A percentile compares a stretch with the other conserved stretches of the same genome.
phyloP scores from a whole-genome alignment of 2,888 invertebrate species.

The Netelia inedita region DNA sequence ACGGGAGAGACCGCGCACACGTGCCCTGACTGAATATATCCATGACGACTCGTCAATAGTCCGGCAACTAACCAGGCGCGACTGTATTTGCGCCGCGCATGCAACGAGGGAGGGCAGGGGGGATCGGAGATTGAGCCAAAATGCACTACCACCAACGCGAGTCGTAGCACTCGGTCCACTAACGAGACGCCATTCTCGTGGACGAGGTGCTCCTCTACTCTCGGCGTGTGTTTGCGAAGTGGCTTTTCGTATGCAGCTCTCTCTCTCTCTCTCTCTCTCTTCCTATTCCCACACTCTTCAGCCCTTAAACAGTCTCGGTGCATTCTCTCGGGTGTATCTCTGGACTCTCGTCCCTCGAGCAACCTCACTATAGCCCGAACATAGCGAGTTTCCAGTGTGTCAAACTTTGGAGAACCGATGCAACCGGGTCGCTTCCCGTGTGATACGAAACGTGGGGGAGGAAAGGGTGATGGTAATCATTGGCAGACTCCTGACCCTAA shows the following conservation, averaged over 20 bases:
- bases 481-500: conserved; percentile 9
- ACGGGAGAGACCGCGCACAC: conserved; percentile 45
- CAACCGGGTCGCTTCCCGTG: conserved; percentile 48
- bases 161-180: conserved; percentile 44
- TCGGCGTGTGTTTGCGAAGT: conserved; percentile 63
- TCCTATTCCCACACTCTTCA: conserved; percentile 39
- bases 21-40: conserved; percentile 56
- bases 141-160: conserved; percentile 39
- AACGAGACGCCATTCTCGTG: conserved; percentile 71
- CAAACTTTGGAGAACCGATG: conserved; percentile 69
- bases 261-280: conserved; percentile 30
- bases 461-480: conserved; percentile 16
- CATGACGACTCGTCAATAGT: conserved; percentile 68
- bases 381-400: conserved; percentile 56
- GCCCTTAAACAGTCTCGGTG: conserved; percentile 40
- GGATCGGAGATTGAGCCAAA: conserved; percentile 41
- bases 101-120: background rate
- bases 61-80: conserved; percentile 48
- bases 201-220: conserved; percentile 27
- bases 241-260: conserved; percentile 58
- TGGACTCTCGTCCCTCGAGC: conserved; percentile 3
- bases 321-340: conserved; percentile 27
- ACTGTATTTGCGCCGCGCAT: conserved; percentile 3
- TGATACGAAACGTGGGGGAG: conserved; percentile 10
- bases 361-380: conserved; percentile 27